These are phyloP conservation scores for Nasonia longicornis DNA, from an alignment of 1,140 invertebrate species.

Conservation along the genomic window DNA sequence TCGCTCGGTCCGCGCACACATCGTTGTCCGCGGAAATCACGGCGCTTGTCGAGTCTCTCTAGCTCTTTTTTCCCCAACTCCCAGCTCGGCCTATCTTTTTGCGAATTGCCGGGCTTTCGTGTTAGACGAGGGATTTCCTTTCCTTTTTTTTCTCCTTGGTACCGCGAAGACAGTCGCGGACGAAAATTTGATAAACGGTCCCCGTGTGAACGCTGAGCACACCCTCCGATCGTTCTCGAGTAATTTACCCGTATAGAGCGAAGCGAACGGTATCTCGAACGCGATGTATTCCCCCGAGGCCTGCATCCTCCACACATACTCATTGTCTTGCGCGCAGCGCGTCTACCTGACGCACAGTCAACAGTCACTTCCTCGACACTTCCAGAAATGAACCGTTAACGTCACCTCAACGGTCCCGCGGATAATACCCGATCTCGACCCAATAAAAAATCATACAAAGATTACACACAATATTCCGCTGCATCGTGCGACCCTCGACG, in stretches of 20 bases:
- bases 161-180: not conserved
- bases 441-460: slow-evolving; percentile 16
- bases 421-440: not conserved
- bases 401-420: not conserved
- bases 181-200: slow-evolving; percentile 40
- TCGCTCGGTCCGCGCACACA: not conserved
- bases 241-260: not conserved
- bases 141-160: not conserved
- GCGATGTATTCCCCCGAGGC: not conserved
- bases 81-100: slow-evolving; percentile 12
- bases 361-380: slow-evolving; percentile 6
- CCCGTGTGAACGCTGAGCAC: slow-evolving; percentile 29
- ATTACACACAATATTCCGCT: slow-evolving; percentile 16
- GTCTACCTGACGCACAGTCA: slow-evolving; percentile 1
- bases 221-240: not conserved
- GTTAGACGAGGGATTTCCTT: not conserved
- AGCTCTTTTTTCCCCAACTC: not conserved
- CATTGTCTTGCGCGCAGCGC: not conserved
- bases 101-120: not conserved
- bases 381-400: not conserved
- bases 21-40: slow-evolving; percentile 42
- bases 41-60: slow-evolving; percentile 21
- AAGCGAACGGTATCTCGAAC: not conserved
- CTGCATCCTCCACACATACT: no score
- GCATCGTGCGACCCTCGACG: slow-evolving; percentile 19